Conservation (phyloP, 2,113 vertebrate species). For the Gavialis gangeticus region DNA sequence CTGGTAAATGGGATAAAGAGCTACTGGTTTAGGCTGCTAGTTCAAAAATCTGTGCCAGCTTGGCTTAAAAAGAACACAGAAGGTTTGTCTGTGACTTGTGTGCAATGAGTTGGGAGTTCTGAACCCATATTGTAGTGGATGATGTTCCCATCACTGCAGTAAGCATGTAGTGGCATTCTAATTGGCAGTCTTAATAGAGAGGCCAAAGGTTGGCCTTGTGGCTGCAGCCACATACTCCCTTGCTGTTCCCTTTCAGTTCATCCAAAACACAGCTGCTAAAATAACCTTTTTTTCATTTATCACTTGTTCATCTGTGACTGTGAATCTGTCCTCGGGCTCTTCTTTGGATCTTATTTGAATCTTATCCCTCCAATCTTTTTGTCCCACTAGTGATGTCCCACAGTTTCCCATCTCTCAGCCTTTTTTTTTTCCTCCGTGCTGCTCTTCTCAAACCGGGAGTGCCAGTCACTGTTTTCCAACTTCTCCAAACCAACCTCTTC, state of each 20-base stretch:
- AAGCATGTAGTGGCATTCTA: not conserved
- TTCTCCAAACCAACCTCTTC: not conserved
- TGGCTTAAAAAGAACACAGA: not conserved
- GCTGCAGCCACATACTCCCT: not conserved
- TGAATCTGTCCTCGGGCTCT: not conserved
- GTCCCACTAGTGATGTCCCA: not conserved
- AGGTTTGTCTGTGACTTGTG: rapidly evolving
- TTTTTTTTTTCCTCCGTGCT: not conserved
- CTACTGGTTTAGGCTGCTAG: not conserved
- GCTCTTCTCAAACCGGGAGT: not conserved
- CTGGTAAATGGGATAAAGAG: not conserved
- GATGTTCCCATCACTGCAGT: not conserved
- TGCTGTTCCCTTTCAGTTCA: not conserved
- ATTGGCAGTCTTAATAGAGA: not conserved
- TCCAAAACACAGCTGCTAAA: not conserved
- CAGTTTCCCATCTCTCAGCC: not conserved
- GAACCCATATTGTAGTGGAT: not conserved
- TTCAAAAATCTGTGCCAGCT: not conserved
- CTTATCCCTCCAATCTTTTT: not conserved
- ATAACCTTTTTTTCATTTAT: not conserved
- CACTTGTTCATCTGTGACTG: not conserved
- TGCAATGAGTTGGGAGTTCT: rapidly evolving
- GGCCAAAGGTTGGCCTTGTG: not conserved
- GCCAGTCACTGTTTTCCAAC: not conserved
- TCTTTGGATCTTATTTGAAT: not conserved